Evolutionary conservation across 2,888 invertebrate species (phyloP).

Genomic region (Erebia ligea): DNA sequence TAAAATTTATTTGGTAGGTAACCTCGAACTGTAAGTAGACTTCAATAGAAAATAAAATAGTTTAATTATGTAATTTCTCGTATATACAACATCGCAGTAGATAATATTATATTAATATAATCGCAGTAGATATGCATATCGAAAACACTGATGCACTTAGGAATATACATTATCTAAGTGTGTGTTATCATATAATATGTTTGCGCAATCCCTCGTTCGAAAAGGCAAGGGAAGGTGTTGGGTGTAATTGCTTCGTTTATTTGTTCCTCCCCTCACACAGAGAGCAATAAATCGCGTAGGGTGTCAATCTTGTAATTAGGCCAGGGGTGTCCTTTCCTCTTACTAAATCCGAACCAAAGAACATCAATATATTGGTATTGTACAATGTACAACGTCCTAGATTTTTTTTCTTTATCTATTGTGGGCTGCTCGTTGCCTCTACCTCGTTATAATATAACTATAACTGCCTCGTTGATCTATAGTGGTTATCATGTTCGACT

Average conservation of each 20-base stretch:
- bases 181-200: background rate
- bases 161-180: background rate
- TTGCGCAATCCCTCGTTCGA: slow-evolving; percentile 21
- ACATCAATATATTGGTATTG: slow-evolving; percentile 15
- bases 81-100: no score
- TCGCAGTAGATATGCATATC: no score
- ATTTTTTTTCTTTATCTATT: background rate
- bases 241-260: slow-evolving; percentile 54
- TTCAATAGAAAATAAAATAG: no score
- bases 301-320: slow-evolving; percentile 31
- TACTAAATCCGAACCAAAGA: slow-evolving; percentile 9
- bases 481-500: no score
- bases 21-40: no score
- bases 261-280: slow-evolving; percentile 48
- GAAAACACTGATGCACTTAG: no score
- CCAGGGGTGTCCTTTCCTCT: slow-evolving; percentile 1
- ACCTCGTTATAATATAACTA: no score
- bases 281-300: slow-evolving; percentile 44
- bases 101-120: no score
- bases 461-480: no score
- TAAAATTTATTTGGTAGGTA: no score
- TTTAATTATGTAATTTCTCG: no score
- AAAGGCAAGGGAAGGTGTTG: slow-evolving; percentile 35
- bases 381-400: background rate
- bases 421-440: background rate